Percentiles rank a stretch among this genome's conserved stretches.
Evolutionary conservation across 2,888 invertebrate species (phyloP).

Genomic region (Chrysolina americana): DNA sequence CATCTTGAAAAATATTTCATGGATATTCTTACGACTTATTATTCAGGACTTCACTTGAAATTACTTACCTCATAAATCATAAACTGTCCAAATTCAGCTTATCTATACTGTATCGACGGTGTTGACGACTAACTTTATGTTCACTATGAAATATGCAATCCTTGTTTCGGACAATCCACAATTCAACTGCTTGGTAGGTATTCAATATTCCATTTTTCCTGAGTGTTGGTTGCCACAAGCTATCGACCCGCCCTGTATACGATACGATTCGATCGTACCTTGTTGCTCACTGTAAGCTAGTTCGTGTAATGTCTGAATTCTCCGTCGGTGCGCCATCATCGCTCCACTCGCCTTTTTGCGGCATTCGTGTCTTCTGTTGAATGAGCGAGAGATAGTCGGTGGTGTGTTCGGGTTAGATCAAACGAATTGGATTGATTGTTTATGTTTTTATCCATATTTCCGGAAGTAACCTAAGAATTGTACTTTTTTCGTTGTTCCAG

Average conservation of each 20-base stretch:
- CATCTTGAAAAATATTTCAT: too few species aligned
- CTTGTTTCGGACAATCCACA: too few species aligned
- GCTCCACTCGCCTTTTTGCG: slow-evolving; percentile 54
- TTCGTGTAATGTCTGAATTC: slow-evolving; percentile 51
- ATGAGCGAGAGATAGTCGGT: slow-evolving; percentile 53
- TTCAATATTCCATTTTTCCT: too few species aligned
- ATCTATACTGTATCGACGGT: too few species aligned
- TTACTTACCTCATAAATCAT: too few species aligned
- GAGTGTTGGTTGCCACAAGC: slow-evolving; percentile 43
- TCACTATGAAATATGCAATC: too few species aligned
- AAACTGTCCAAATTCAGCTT: too few species aligned
- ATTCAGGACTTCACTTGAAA: too few species aligned
- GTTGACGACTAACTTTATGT: too few species aligned
- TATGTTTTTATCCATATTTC: slow-evolving; percentile 54
- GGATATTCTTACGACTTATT: too few species aligned
- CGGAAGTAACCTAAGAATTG: slow-evolving; percentile 43
- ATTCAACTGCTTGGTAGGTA: too few species aligned
- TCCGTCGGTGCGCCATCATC: slow-evolving; percentile 55
- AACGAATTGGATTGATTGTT: slow-evolving; percentile 49
- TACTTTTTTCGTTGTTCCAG: slow-evolving; percentile 12
- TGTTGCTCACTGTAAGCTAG: slow-evolving; percentile 30
- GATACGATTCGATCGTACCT: slow-evolving; percentile 41
- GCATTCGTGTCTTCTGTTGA: slow-evolving; percentile 59
- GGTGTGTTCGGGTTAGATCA: slow-evolving; percentile 46
- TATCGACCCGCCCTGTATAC: slow-evolving; percentile 26